Evolutionary conservation across 2,113 vertebrate species (phyloP).

Genomic region (Panurus biarmicus): DNA sequence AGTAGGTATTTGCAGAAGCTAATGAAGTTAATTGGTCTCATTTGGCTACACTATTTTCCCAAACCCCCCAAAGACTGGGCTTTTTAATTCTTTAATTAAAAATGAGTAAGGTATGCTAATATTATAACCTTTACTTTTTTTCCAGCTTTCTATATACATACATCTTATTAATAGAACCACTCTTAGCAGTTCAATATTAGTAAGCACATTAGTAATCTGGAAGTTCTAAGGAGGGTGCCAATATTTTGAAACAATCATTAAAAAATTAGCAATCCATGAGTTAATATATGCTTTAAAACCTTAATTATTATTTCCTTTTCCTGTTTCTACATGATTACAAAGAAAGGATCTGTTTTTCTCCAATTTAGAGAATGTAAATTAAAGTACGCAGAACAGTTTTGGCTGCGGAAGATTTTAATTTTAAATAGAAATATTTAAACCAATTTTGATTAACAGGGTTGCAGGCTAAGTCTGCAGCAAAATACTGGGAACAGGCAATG

Average conservation of each 20-base stretch:
- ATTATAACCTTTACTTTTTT: constrained; percentile 75
- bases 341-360: constrained; percentile 52
- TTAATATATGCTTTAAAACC: constrained; percentile 62
- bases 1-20: constrained; percentile 76
- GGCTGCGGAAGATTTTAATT: constrained; percentile 62
- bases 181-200: constrained; percentile 63
- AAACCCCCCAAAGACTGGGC: constrained; percentile 68
- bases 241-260: constrained; percentile 54
- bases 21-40: constrained; percentile 76
- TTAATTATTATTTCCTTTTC: constrained; percentile 70
- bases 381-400: constrained; percentile 55
- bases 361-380: constrained; percentile 32
- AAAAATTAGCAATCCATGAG: constrained; percentile 61
- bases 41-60: constrained; percentile 73
- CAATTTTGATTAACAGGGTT: constrained; percentile 59
- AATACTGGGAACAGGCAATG: constrained; percentile 1
- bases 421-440: constrained; percentile 63
- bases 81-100: constrained; percentile 80
- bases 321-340: constrained; percentile 64
- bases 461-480: constrained; percentile 32
- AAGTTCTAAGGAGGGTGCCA: constrained; percentile 48
- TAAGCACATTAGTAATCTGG: constrained; percentile 60
- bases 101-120: constrained; percentile 76
- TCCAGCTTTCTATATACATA: constrained; percentile 60
- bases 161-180: constrained; percentile 70